Base-by-base conservation (phyloP, 2,888 invertebrate genomes). In the Prosapia bicincta region DNA sequence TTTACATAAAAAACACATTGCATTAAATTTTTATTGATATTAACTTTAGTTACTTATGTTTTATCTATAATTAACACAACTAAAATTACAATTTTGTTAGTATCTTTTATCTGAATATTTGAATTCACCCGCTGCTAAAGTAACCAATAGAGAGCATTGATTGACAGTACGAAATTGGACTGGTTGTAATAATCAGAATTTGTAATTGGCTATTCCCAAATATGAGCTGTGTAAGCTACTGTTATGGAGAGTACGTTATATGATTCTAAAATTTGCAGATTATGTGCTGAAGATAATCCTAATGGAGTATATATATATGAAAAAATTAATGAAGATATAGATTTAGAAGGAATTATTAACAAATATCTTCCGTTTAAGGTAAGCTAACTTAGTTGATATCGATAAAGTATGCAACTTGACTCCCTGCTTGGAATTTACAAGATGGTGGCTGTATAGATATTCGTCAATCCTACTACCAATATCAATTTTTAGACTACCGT, bases 321-420 rank as follows among this genome's bases (percentile, higher is more conserved):
- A 26, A 81, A 82, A 79, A 87, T 88, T 80, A 88, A 88, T 84
- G 88, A 88, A 85, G 88, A 88, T 80, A 86, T 87, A 81, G 89
- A 89, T 86, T 86, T 92, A 84, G 87, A 89, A 85, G 86, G 87
- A 79, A 85, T 91, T 83, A 88, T 93, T 79, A 93, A 93, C 85
- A 88, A 88, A 78, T 93, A 92, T 87, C 87, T 93, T 82, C 93
- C 93, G 24, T 85, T 93, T 78, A 91, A 90, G 90, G 93, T 93
- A 88, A 83, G 84, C 82, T 78, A 74, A 76, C 79, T 71, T 75
- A 3, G 77, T 76, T 32, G 73, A 78, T 75, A 76, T 74, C 80
- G 79, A 78, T 69, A 74, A 66, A 79, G 78, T 69, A 69, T 38
- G 66, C 70, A 79, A 79, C 85, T 87, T 86, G 86, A 87, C 86